Evolutionary conservation across 2,888 invertebrate genomes (phyloP).

Genomic region (Drosophila koepferae): DNA sequence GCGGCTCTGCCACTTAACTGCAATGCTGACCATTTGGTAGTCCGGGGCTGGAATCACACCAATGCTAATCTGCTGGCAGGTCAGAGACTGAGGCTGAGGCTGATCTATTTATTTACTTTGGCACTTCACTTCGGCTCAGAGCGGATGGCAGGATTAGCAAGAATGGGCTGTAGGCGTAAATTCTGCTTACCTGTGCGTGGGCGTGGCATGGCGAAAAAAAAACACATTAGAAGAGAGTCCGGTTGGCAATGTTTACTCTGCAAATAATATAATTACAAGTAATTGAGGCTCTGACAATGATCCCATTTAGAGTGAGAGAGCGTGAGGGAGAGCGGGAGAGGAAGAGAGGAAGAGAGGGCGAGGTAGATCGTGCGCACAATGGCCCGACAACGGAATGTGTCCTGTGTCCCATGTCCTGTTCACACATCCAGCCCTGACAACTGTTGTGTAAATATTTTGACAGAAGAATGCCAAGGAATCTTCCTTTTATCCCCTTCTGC

Average conservation of each 20-base stretch:
- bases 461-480: conserved; percentile 80
- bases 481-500: conserved; percentile 14
- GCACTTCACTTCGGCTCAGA: conserved; percentile 36
- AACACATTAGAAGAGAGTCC: conserved; percentile 22
- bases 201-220: conserved; percentile 35
- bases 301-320: conserved; percentile 47
- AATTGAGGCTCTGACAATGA: conserved; percentile 56
- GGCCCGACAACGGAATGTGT: conserved; percentile 34
- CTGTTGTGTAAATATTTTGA: conserved; percentile 79
- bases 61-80: conserved; percentile 44
- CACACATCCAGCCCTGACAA: conserved; percentile 66
- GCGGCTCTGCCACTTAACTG: conserved; percentile 45
- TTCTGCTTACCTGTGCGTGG: conserved; percentile 13
- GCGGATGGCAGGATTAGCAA: conserved; percentile 37
- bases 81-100: conserved; percentile 1
- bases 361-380: conserved; percentile 20
- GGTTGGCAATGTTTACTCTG: conserved; percentile 58
- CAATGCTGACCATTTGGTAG: conserved; percentile 27
- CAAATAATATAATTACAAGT: conserved; percentile 78
- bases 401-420: conserved; percentile 28
- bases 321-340: background rate
- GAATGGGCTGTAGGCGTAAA: conserved; percentile 34
- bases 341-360: background rate
- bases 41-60: conserved; percentile 24
- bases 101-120: conserved; percentile 58